Evolutionary conservation across 2,113 vertebrate genomes (phyloP).

Genomic region (Origma solitaria): DNA sequence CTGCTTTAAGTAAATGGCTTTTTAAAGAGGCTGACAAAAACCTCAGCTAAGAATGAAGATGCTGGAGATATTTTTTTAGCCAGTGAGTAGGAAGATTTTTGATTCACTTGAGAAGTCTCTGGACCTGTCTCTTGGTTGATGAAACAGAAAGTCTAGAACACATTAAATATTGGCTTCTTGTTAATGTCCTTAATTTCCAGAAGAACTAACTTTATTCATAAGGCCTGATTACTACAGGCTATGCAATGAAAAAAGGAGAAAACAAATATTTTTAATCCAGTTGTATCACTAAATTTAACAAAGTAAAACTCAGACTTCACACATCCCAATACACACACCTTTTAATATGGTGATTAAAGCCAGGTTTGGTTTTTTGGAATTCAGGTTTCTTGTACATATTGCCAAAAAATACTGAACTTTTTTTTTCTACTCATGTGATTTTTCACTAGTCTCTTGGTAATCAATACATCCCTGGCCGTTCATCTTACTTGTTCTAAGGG

Average conservation of each 20-base stretch:
- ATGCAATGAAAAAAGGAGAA: background rate
- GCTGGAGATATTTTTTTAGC: background rate
- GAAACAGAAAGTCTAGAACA: background rate
- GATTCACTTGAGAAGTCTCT: background rate
- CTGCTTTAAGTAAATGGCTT: background rate
- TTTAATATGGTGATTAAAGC: background rate
- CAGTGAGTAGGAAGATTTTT: background rate
- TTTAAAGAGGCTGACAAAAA: background rate
- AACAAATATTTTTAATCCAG: background rate
- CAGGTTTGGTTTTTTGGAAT: background rate
- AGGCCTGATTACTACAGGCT: background rate
- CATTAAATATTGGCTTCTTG: background rate
- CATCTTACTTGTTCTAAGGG: background rate
- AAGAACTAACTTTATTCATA: background rate
- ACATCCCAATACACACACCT: background rate
- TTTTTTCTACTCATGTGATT: background rate
- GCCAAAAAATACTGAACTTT: background rate
- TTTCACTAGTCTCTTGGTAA: background rate
- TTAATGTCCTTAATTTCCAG: background rate
- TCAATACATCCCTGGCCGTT: background rate
- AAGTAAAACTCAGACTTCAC: background rate
- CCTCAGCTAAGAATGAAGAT: background rate
- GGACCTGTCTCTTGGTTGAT: background rate
- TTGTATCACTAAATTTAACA: background rate
- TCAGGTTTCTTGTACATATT: background rate